Evolutionary conservation across 2,888 invertebrate species (phyloP), one percentile per base, ranked within the genome.

Genomic region (Meghimatium bilineatum): DNA sequence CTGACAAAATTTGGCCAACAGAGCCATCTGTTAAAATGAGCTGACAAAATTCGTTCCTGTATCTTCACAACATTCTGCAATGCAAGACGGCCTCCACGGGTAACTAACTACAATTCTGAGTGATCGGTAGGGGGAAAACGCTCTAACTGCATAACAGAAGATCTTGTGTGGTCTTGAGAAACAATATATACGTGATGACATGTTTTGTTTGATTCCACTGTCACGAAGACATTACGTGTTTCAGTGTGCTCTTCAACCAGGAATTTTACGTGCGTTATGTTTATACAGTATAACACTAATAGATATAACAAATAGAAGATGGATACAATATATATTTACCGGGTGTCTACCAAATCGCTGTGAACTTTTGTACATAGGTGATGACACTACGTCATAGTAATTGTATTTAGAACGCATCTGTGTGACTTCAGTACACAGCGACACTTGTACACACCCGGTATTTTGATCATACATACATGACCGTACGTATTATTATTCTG

Each of bases 61-160:
- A 1, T 36, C 29, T 32, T 34, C 63, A 38, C 36, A 77, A 77
- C 36, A 63, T 36, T 77, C 63, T 63, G 60, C 2, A 63, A 77
- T 26, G 17, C 32, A 52, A 74, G 36, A 23, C 14, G 77, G 38
- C 29, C n/a, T 63, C 36, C 36, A 14, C 77, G 14, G 56, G 52
- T 44, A 12, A 44, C 76, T n/a, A 34, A 12, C 32, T 20, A 10
- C 60, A 2, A 60, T 17, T 17, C 5, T 76, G 71, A 72, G 72
- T 49, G 72, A 29, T 72, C 44, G 72, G 72, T 49, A 38, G 72
- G n/a, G n/a, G n/a, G 49, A 72, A 72, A 72, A n/a, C 12, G 44
- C n/a, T 44, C 26, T 72, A 72, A 72, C 72, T 49, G 72, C 49
- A 44, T 10, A 72, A 38, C 44, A 44, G 12, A 72, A 44, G 44